Evolutionary conservation across 2,797 vertebrate species (phyloP).

Genomic region (Chrosomus eos): DNA sequence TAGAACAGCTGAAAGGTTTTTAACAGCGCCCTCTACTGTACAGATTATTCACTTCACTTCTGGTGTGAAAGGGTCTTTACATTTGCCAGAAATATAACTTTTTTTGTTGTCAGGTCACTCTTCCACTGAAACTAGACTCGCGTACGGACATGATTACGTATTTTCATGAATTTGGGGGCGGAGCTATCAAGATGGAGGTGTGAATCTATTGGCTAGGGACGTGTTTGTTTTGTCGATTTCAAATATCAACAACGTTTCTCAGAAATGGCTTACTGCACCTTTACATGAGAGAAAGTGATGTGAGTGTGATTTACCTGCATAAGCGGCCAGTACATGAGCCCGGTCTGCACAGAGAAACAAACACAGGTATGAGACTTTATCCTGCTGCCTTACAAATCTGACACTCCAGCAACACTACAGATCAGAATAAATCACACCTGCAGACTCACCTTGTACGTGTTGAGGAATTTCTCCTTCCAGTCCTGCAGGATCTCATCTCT

Average conservation of each 20-base stretch:
- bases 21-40: too few relatives aligned
- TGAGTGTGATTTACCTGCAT: constrained; percentile 84
- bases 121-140: too few relatives aligned
- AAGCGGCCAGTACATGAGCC: constrained; percentile 91
- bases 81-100: too few relatives aligned
- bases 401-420: background rate
- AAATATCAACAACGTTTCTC: background rate
- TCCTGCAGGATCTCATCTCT: constrained; percentile 87
- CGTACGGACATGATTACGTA: too few relatives aligned
- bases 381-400: background rate
- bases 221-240: background rate
- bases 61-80: too few relatives aligned
- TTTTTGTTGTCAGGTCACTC: too few relatives aligned
- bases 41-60: too few relatives aligned
- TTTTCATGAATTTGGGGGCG: background rate
- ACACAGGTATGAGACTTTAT: background rate
- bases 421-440: background rate
- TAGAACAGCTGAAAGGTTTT: too few relatives aligned
- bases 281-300: background rate
- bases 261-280: background rate
- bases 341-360: constrained; percentile 80
- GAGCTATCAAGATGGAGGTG: background rate
- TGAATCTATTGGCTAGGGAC: background rate
- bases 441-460: constrained; percentile 87
- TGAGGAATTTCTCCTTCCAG: constrained; percentile 88